Evolutionary conservation across 2,888 invertebrate species (phyloP), one percentile per base, ranked within the genome.

Genomic region (Diploptera punctata): DNA sequence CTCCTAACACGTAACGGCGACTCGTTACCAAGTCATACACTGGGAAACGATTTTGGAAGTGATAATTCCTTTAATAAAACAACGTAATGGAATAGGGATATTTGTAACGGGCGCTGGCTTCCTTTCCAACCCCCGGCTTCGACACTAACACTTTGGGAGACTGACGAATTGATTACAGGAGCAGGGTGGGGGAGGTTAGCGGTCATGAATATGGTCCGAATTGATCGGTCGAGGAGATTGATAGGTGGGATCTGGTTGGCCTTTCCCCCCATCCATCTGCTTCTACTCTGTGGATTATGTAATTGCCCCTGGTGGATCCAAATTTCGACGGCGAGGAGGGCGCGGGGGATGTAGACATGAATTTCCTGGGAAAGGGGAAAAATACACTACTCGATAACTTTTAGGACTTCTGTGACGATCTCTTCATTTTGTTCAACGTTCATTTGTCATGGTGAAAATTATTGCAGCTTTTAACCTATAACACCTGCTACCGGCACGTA

Each of bases 201-300:
- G 24, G 70, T 47, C 47, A 70, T 47, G 70, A 61, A 70, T 70
- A 70, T 62, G 18, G 70, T 61, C 19, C 62, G 62, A 70, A 70
- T 70, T 70, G 70, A 70, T 70, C 61, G 49, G 19, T 19, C n/a
- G n/a, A n/a, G n/a, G 52, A 70, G 70, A 70, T 70, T 70, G 70
- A 70, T 70, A 33, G 62, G 21, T 38, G 52, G n/a, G 38, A 47
- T 29, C 67, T 47, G 67, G 47, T 19, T 24, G 65, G 21, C 65
- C n/a, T 38, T 29, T 54, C 24, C 68, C 57, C 68, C 47, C 5
- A 18, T 3, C 44, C 31, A 26, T 19, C 16, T 19, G n/a, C 44
- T 21, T 18, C 29, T 24, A 7, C 26, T 18, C 29, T n/a, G 13
- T 31, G 29, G 62, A 52, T 54, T 69, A n/a, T n/a, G n/a, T n/a